These are phyloP conservation scores for Catocala sponsa DNA, from an alignment of 2,888 invertebrate species.

Conservation along the genomic window DNA sequence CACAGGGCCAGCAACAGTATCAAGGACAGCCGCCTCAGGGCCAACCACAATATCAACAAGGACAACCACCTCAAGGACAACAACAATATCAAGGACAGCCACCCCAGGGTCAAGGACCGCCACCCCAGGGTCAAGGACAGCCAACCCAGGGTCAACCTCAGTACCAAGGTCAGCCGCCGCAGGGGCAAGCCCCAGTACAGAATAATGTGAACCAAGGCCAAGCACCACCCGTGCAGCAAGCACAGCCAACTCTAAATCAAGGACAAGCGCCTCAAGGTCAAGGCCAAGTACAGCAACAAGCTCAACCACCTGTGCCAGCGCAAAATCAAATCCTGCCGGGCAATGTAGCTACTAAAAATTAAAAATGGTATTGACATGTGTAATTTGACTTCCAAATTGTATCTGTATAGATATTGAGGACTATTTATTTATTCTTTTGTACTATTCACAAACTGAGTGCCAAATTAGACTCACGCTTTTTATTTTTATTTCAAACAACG, in stretches of 20 bases:
- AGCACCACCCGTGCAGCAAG: conserved; percentile 31
- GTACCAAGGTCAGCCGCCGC: conserved; percentile 23
- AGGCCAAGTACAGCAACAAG: conserved; percentile 32
- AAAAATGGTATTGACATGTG: conserved; percentile 12
- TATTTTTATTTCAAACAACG: conserved; percentile 34
- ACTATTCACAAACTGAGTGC: conserved; percentile 49
- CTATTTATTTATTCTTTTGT: conserved; percentile 33
- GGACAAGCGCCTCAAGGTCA: conserved; percentile 49
- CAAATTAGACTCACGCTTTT: conserved; percentile 54
- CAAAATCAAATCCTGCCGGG: conserved; percentile 44
- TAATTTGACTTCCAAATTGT: conserved; percentile 10
- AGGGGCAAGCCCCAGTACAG: conserved; percentile 36
- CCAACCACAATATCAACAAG: conserved; percentile 41
- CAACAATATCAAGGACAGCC: conserved; percentile 45
- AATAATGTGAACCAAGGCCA: conserved; percentile 39
- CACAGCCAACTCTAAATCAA: conserved; percentile 43
- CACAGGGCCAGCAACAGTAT: conserved; percentile 48
- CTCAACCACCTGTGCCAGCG: conserved; percentile 39
- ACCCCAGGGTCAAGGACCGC: conserved; percentile 45
- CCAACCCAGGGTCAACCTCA: conserved; percentile 25
- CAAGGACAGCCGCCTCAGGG: conserved; percentile 51
- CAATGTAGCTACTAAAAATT: conserved; percentile 31
- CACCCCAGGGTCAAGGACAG: conserved; percentile 25
- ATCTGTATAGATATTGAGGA: conserved; percentile 17
- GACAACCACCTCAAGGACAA: conserved; percentile 54